These are phyloP conservation scores for Phoenicopterus ruber DNA, from an alignment of 2,113 vertebrate species.

Conservation along the genomic window DNA sequence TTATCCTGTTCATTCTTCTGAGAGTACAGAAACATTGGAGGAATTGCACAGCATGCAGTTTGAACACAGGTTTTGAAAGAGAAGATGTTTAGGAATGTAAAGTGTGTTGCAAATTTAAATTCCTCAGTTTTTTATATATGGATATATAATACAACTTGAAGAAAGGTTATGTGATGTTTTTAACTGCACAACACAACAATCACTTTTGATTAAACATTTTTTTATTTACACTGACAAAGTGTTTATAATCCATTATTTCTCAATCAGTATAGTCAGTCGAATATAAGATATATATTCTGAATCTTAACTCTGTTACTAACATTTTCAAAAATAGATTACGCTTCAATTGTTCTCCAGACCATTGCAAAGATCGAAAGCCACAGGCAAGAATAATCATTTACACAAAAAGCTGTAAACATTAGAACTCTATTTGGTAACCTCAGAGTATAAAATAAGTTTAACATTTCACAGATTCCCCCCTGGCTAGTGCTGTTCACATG, in stretches of 20 bases:
- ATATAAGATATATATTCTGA: background rate
- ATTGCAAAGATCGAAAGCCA: background rate
- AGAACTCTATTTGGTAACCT: background rate
- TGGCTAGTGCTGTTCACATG: background rate
- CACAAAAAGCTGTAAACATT: background rate
- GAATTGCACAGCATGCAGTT: background rate
- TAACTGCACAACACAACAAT: background rate
- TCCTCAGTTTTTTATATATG: background rate
- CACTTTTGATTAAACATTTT: background rate
- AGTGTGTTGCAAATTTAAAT: background rate
- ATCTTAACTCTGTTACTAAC: background rate
- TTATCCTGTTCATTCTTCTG: background rate
- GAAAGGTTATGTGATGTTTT: background rate
- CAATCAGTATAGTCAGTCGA: background rate
- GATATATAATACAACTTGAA: background rate
- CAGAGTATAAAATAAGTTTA: background rate
- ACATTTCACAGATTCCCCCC: background rate
- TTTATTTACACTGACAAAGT: background rate
- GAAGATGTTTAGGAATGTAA: background rate
- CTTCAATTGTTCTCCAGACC: background rate
- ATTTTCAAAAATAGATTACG: background rate
- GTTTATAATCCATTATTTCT: background rate
- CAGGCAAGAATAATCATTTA: background rate
- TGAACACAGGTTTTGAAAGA: background rate
- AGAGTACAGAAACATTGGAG: background rate